Percentiles rank a stretch among this genome's conserved stretches.
Conservation (phyloP, 2,888 invertebrate species). For the Cheilosia pagana region DNA sequence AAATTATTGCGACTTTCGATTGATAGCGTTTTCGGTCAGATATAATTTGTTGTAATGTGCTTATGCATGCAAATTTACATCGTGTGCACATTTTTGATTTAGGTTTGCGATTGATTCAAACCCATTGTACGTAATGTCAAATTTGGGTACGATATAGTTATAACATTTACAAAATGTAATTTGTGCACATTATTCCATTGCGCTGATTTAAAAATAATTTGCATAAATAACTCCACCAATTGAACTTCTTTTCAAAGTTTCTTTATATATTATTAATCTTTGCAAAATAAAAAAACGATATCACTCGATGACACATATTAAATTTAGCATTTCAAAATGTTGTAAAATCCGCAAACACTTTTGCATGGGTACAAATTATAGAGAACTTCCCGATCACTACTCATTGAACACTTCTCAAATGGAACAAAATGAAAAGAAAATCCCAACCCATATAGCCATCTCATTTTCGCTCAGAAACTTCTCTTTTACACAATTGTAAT, state of each 20-base stretch:
- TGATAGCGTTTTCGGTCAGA: too few relatives aligned
- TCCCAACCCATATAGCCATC: slow-evolving; percentile 15
- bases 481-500: slow-evolving; percentile 46
- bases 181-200: too few relatives aligned
- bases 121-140: too few relatives aligned
- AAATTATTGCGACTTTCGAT: background rate
- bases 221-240: background rate
- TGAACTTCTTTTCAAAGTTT: background rate
- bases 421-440: slow-evolving; percentile 12
- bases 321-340: background rate
- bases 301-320: background rate
- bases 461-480: slow-evolving; percentile 9
- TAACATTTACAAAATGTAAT: too few relatives aligned
- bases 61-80: too few relatives aligned
- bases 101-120: too few relatives aligned
- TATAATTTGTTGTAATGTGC: too few relatives aligned
- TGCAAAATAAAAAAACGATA: background rate
- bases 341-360: too few relatives aligned
- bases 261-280: background rate
- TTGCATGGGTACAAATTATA: too few relatives aligned
- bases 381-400: background rate
- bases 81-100: too few relatives aligned
- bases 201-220: background rate
- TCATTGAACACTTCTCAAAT: slow-evolving; percentile 32
- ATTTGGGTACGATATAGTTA: too few relatives aligned